These are phyloP conservation scores for Druon quercuslanigerum DNA, from an alignment of 1,140 invertebrate genomes.

Conservation along the genomic window DNA sequence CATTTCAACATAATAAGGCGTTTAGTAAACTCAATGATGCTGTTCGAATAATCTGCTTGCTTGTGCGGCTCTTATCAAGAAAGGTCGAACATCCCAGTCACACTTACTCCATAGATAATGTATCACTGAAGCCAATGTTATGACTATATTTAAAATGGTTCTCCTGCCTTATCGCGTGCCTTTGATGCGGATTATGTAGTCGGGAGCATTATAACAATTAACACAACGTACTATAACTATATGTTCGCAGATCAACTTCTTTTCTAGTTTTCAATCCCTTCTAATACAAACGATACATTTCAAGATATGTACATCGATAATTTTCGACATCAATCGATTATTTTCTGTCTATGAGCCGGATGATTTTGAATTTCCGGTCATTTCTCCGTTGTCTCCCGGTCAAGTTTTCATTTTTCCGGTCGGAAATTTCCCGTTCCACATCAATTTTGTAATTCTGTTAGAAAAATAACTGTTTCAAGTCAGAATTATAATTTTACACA, in stretches of 20 bases:
- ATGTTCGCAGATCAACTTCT: slow-evolving; percentile 15
- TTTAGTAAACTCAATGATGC: slow-evolving; percentile 56
- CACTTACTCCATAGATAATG: slow-evolving; percentile 67
- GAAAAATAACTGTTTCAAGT: too few relatives aligned
- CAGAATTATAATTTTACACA: too few relatives aligned
- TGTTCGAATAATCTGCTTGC: slow-evolving; percentile 58
- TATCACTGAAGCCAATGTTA: slow-evolving; percentile 70
- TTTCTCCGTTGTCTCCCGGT: too few relatives aligned
- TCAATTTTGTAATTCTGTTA: too few relatives aligned
- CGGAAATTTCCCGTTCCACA: too few relatives aligned
- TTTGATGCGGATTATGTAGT: slow-evolving; percentile 56
- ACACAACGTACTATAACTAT: background rate
- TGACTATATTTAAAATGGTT: slow-evolving; percentile 68
- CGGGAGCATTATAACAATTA: slow-evolving; percentile 45
- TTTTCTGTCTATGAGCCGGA: too few relatives aligned
- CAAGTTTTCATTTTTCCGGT: too few relatives aligned
- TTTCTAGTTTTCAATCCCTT: slow-evolving; percentile 4
- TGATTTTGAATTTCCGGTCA: too few relatives aligned
- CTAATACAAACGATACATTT: background rate
- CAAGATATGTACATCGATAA: too few relatives aligned
- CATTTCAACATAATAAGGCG: slow-evolving; percentile 57
- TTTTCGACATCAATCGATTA: too few relatives aligned
- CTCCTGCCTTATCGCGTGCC: slow-evolving; percentile 55
- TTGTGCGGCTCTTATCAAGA: slow-evolving; percentile 66
- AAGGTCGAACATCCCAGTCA: slow-evolving; percentile 73